Conservation (phyloP, 2,797 vertebrate genomes). For the Sebastes nivosus region DNA sequence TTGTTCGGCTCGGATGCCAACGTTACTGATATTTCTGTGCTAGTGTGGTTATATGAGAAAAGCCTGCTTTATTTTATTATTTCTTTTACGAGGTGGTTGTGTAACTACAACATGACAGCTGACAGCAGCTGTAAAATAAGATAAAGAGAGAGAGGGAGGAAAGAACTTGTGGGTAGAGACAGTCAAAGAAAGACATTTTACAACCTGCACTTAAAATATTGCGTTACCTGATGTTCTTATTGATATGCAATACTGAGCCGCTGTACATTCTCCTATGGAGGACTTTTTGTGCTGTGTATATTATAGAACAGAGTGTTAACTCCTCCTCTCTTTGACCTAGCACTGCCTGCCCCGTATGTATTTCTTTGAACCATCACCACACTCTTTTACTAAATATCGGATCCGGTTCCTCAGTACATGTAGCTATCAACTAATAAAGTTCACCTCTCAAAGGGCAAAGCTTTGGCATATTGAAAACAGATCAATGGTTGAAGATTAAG, state of each 20-base stretch:
- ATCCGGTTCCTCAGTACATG: background rate
- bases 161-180: slow-evolving; percentile 15
- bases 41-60: slow-evolving; percentile 27
- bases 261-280: background rate
- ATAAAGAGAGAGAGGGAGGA: slow-evolving; percentile 25
- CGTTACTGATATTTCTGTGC: slow-evolving; percentile 7
- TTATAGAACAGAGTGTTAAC: background rate
- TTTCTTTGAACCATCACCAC: slow-evolving; percentile 1
- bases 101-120: slow-evolving; percentile 33
- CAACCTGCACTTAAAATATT: slow-evolving; percentile 53
- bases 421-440: background rate
- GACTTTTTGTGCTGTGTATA: background rate
- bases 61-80: slow-evolving; percentile 12
- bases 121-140: slow-evolving; percentile 53
- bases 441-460: slow-evolving; percentile 49
- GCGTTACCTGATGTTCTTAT: slow-evolving; percentile 45
- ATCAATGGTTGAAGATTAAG: slow-evolving; percentile 41
- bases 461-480: slow-evolving; percentile 64
- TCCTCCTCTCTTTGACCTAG: slow-evolving; percentile 8
- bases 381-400: background rate
- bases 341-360: background rate
- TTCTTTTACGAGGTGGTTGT: slow-evolving; percentile 31
- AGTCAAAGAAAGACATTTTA: slow-evolving; percentile 45
- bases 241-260: slow-evolving; percentile 46
- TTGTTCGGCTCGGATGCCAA: background rate